Conservation (phyloP, 2,888 invertebrate genomes). For the Hyppa rectilinea region DNA sequence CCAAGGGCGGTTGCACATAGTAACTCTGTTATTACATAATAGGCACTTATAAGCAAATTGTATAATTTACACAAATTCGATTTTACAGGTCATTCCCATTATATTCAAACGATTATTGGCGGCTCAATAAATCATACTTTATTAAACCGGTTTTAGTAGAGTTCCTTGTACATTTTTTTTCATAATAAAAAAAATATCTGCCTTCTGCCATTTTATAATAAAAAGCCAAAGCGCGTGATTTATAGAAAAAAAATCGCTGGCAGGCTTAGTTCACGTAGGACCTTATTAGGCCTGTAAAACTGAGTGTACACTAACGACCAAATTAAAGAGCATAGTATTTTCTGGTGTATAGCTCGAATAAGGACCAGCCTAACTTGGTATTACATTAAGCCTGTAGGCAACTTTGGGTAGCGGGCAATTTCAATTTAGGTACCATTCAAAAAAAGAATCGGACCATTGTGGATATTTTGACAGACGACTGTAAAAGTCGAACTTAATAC, state of each 20-base stretch:
- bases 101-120: background rate
- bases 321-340: background rate
- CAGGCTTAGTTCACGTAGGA: background rate
- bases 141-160: background rate
- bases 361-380: background rate
- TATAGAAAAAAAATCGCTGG: background rate
- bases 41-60: too few species aligned
- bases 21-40: too few species aligned
- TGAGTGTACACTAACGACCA: too few species aligned
- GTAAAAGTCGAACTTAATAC: too few species aligned
- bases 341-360: background rate
- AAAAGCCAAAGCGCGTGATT: background rate
- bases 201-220: background rate
- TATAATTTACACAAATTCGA: conserved; percentile 5
- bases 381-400: background rate
- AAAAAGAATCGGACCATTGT: background rate
- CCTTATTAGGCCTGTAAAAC: background rate
- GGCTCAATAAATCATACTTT: background rate
- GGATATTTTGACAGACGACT: background rate
- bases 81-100: conserved; percentile 5
- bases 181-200: background rate
- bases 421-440: background rate
- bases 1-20: too few species aligned
- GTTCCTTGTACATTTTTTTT: background rate
- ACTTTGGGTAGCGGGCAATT: background rate